Evolutionary conservation across 2,888 invertebrate species (phyloP).

Genomic region (Camptogramma bilineatum): DNA sequence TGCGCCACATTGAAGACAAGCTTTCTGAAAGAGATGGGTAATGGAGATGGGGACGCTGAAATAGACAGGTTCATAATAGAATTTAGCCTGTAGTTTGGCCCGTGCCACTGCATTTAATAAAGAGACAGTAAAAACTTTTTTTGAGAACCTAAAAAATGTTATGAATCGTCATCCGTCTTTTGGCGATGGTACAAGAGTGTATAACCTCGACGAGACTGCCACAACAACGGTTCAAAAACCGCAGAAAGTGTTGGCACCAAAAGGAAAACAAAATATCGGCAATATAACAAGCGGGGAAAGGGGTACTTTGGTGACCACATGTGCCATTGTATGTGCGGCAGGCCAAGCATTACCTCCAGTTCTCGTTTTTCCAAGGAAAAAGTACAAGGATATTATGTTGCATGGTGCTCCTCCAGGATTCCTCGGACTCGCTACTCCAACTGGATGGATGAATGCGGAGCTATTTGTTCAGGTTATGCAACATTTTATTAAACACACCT

Average conservation of each 20-base stretch:
- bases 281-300: constrained; percentile 15
- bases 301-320: constrained; percentile 19
- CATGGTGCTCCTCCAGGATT: not conserved
- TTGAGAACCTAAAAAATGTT: not conserved
- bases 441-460: not conserved
- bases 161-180: not conserved
- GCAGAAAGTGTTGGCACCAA: constrained; percentile 1
- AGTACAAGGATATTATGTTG: not conserved
- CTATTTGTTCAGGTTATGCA: too few species aligned
- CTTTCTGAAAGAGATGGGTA: too few species aligned
- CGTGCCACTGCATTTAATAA: too few species aligned
- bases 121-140: too few species aligned
- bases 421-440: constrained; percentile 1
- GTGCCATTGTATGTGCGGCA: constrained; percentile 19
- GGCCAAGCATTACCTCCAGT: constrained; percentile 15
- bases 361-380: not conserved
- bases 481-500: too few species aligned
- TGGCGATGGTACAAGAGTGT: not conserved
- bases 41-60: too few species aligned
- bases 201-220: not conserved
- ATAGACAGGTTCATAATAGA: too few species aligned
- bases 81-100: too few species aligned
- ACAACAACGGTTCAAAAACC: not conserved
- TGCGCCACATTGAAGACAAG: too few species aligned
- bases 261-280: constrained; percentile 4